Conservation (phyloP, 2,113 vertebrate species). For the Galeopterus variegatus region DNA sequence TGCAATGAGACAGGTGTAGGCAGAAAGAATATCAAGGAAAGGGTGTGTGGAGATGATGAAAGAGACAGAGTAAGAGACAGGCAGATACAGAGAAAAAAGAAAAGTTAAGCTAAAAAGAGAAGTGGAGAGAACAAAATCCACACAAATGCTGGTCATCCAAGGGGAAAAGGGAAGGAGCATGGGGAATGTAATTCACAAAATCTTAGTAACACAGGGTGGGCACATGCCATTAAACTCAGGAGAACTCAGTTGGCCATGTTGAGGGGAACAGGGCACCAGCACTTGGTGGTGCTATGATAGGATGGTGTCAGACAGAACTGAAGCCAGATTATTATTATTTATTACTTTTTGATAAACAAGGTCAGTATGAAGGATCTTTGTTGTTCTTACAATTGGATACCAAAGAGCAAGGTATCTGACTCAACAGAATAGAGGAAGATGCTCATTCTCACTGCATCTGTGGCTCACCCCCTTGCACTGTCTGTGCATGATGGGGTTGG, state of each 20-base stretch:
- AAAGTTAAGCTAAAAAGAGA: not conserved
- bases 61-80: not conserved
- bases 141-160: not conserved
- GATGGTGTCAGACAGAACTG: rapidly evolving
- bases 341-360: not conserved
- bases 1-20: not conserved
- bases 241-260: not conserved
- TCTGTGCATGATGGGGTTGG: rapidly evolving
- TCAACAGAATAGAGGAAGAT: not conserved
- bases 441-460: not conserved
- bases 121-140: not conserved
- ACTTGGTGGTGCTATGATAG: rapidly evolving
- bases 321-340: not conserved
- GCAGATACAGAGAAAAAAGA: not conserved
- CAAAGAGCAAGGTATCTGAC: not conserved
- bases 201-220: not conserved
- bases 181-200: not conserved
- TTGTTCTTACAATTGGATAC: not conserved
- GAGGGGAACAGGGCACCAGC: not conserved
- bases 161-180: not conserved
- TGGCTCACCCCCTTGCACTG: not conserved
- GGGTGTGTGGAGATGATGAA: not conserved
- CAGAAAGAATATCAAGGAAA: not conserved
- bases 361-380: not conserved
- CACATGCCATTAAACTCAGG: not conserved